Evolutionary conservation across 1,140 invertebrate genomes (phyloP), one percentile per base, ranked within the genome.

Genomic region (Scaptodrosophila lebanonensis): DNA sequence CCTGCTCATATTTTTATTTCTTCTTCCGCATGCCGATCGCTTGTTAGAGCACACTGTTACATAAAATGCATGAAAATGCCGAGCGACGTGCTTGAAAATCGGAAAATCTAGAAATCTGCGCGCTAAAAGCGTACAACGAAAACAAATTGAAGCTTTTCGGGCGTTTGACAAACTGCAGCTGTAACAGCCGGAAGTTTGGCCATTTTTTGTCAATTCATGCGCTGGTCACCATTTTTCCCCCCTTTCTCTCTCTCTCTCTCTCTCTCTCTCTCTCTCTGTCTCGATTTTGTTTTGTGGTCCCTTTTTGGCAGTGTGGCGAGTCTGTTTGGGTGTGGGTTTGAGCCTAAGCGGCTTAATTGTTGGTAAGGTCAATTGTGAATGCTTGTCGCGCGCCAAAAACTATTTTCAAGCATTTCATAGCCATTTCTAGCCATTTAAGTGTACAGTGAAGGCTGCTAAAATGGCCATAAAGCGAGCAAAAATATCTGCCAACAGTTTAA

Each of bases 51-150:
- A 56, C 53, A 64, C 59, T 58, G 72, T 77, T 72, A 77, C 72
- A 77, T 68, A 79, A 79, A 77, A 77, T 79, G 66, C 64, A 79
- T 67, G 64, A 65, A 79, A 77, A 72, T 77, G 73, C 72, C 64
- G 59, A 43, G 57, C 18, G 42, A n/a, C n/a, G 36, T 20, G 59
- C 69, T 72, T 25, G 22, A 64, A 73, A 67, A 67, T 64, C 59
- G 30, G 65, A 17, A 33, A 44, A 33, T 22, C 15, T n/a, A 29
- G 15, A 27, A 25, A 17, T 16, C 15, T 8, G 8, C 22, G 8
- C 22, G 8, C 22, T 25, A 53, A 64, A 49, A 63, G 8, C 15
- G 6, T 16, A 38, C 12, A 54, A 38, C 51, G 54, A 18, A 63
- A 66, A 71, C 73, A 77, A 77, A 72, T 79, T 79, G 67, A 72